phyloP scores from a whole-genome alignment of 2,797 vertebrate genomes.

The Selene dorsalis region DNA sequence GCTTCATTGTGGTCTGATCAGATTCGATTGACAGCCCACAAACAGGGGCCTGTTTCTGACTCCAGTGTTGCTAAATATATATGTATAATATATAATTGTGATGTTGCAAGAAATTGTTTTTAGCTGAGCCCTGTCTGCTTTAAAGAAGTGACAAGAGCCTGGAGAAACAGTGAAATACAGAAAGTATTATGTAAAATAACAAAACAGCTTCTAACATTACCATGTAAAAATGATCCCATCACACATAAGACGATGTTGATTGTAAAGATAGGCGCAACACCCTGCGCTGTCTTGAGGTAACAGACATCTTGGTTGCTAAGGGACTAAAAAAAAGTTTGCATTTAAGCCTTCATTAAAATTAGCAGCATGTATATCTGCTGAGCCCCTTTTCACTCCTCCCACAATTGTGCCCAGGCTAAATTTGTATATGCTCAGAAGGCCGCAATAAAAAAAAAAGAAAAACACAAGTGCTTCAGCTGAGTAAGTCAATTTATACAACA shows the following conservation, averaged over 20 bases:
- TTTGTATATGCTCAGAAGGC: constrained; percentile 9
- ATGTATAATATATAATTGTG: too few species aligned
- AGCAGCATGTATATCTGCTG: background rate
- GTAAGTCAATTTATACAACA: constrained; percentile 48
- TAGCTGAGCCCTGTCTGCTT: background rate
- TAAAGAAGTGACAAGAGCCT: background rate
- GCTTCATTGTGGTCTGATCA: background rate
- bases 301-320: background rate
- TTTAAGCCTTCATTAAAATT: background rate
- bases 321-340: background rate
- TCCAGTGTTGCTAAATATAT: background rate
- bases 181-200: background rate
- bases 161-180: background rate
- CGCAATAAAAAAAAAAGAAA: constrained; percentile 15
- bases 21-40: background rate
- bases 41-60: background rate
- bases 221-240: background rate
- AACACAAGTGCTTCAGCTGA: constrained; percentile 25
- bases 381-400: background rate
- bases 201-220: background rate
- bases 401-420: constrained; percentile 7
- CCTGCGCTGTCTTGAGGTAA: background rate
- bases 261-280: background rate
- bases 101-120: background rate
- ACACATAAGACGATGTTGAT: background rate